Base-by-base conservation (phyloP, 23 tunicate genomes). In the Diplosoma virens region DNA sequence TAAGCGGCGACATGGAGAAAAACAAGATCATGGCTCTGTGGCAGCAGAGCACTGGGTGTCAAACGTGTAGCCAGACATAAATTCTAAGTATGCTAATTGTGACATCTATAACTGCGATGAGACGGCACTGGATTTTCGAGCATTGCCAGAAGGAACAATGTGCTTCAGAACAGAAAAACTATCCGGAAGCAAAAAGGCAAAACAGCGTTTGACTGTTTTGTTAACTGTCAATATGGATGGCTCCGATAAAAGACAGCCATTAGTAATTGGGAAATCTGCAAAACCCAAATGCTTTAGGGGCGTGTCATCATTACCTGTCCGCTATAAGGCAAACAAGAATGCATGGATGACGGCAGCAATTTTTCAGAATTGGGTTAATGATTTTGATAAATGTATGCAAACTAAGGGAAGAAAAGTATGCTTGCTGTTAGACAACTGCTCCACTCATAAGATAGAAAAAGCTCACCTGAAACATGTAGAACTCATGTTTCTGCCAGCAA, bases 211-310 rank as follows among this genome's bases (percentile, higher is more conserved):
- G 29, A 50, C 79, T 25, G 36, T 75, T 32, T 4, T 71, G 47
- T 30, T 71, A 5, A 71, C 59, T 1, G 58, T 3, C 3, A 71
- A 71, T 28, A 46, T 75, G 79, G 79, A 75, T 75, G 79, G 41
- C 41, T 75, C 66, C 32, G 66, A 75, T 46, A 75, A 75, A 52
- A 31, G 41, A 75, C 28, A 54, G 26, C 41, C 65, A 3, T 25
- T 75, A 23, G 66, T 75, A 27, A 71, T 71, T 25, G 77, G 60
- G 37, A 71, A 71, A 47, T 71, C 59, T 1, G 58, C 61, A 45
- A 75, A 75, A 54, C 66, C 79, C 50, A 27, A 66, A 31, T 75
- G 79, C 37, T 75, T 50, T 75, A 75, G 79, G 79, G 66, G 66
- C 25, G 32, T 75, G 52, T 24, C 30, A 31, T 16, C 6, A 50